A percentile compares a stretch with the other conserved stretches of the same genome.
Conservation (phyloP, 2,888 invertebrate genomes). For the Dasypolia templi region DNA sequence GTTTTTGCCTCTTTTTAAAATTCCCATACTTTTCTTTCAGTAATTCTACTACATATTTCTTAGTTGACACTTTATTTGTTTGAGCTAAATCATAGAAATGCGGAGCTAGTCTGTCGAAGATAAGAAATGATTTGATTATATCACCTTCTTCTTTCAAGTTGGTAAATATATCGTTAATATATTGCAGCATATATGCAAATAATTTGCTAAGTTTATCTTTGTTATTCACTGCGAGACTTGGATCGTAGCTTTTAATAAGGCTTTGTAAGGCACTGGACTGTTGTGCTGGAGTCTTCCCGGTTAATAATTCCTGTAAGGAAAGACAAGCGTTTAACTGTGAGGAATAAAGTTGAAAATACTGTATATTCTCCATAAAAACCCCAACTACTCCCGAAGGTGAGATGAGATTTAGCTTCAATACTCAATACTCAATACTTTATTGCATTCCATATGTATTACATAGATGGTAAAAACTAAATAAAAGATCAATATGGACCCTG, state of each 20-base stretch:
- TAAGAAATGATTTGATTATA: constrained; percentile 90
- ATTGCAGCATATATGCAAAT: constrained; percentile 94
- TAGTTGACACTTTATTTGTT: constrained; percentile 92
- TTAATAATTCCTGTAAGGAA: constrained; percentile 89
- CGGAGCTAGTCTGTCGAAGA: constrained; percentile 90
- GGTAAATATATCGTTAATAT: constrained; percentile 92
- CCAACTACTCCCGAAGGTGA: neutral
- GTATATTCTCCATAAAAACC: neutral
- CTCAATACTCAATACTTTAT: no score
- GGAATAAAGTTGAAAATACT: constrained; percentile 5
- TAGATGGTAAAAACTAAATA: no score
- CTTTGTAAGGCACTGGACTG: constrained; percentile 94
- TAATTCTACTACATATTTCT: constrained; percentile 92
- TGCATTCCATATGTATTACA: no score
- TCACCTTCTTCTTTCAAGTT: constrained; percentile 78
- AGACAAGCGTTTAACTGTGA: constrained; percentile 1
- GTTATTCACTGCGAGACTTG: constrained; percentile 94
- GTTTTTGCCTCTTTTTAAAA: constrained; percentile 91
- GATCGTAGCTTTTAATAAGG: constrained; percentile 97
- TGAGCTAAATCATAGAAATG: constrained; percentile 93
- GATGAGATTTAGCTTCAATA: neutral
- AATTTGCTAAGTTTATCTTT: constrained; percentile 94
- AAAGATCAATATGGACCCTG: no score
- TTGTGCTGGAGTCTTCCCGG: constrained; percentile 91
- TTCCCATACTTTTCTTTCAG: constrained; percentile 93